These are phyloP conservation scores for Pagetopsis macropterus DNA, from an alignment of 2,797 vertebrate species.

Conservation along the genomic window DNA sequence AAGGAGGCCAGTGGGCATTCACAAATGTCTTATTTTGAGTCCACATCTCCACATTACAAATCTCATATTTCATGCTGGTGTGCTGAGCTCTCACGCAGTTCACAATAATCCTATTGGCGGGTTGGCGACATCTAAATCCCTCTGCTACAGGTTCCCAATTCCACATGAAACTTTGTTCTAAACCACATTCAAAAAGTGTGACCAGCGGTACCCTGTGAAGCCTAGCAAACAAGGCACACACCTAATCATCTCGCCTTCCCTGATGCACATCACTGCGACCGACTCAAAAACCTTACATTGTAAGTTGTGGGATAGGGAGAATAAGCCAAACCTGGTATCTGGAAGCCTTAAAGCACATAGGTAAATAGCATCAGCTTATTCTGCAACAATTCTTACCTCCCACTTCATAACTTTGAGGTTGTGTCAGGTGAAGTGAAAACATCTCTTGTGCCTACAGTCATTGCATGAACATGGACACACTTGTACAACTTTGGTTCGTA, in stretches of 20 bases:
- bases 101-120: slow-evolving; percentile 67
- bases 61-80: slow-evolving; percentile 70
- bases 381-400: slow-evolving; percentile 23
- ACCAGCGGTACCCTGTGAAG: slow-evolving; percentile 27
- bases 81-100: slow-evolving; percentile 65
- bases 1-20: slow-evolving; percentile 58
- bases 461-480: slow-evolving; percentile 17
- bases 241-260: slow-evolving; percentile 30
- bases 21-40: slow-evolving; percentile 47
- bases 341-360: background rate
- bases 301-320: slow-evolving; percentile 13
- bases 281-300: slow-evolving; percentile 7
- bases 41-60: slow-evolving; percentile 70
- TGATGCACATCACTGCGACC: slow-evolving; percentile 32
- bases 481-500: background rate
- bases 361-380: slow-evolving; percentile 15
- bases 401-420: slow-evolving; percentile 11
- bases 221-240: slow-evolving; percentile 16
- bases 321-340: slow-evolving; percentile 5
- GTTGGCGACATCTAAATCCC: slow-evolving; percentile 65
- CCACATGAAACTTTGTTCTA: slow-evolving; percentile 47
- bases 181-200: slow-evolving; percentile 36
- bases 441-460: slow-evolving; percentile 2
- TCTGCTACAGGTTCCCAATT: slow-evolving; percentile 66
- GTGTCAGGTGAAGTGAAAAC: slow-evolving; percentile 18